These are phyloP conservation scores for Athetis lepigone DNA, from an alignment of 2,888 invertebrate species.

Conservation along the genomic window DNA sequence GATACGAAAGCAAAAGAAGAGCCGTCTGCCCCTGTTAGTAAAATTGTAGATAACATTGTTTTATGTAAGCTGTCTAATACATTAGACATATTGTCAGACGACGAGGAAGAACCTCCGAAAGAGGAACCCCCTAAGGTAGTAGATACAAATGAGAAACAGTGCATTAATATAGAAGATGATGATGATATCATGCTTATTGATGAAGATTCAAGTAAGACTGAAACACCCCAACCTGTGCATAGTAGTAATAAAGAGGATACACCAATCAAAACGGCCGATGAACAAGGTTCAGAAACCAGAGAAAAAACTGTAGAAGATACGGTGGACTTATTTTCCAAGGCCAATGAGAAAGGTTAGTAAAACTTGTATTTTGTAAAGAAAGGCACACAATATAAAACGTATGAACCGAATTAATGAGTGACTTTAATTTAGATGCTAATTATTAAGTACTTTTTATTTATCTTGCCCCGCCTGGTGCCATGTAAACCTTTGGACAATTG, in stretches of 20 bases:
- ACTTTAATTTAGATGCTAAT: no score
- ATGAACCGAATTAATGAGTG: neutral
- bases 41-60: slow-evolving; percentile 57
- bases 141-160: slow-evolving; percentile 69
- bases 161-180: slow-evolving; percentile 83
- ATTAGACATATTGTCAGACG: slow-evolving; percentile 84
- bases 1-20: slow-evolving; percentile 17
- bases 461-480: neutral
- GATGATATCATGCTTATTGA: slow-evolving; percentile 87
- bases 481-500: neutral
- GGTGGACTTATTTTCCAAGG: slow-evolving; percentile 47
- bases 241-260: slow-evolving; percentile 43
- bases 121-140: slow-evolving; percentile 31
- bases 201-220: slow-evolving; percentile 70
- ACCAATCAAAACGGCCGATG: slow-evolving; percentile 33
- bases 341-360: slow-evolving; percentile 62
- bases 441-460: no score
- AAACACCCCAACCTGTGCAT: slow-evolving; percentile 45
- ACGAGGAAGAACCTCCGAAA: slow-evolving; percentile 76
- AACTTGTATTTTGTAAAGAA: neutral
- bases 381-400: neutral
- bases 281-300: slow-evolving; percentile 51
- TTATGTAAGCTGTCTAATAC: slow-evolving; percentile 81
- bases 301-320: slow-evolving; percentile 49
- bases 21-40: slow-evolving; percentile 16